These are phyloP conservation scores for Apodemus agrarius DNA, from an alignment of 2,797 vertebrate genomes.

Conservation along the genomic window DNA sequence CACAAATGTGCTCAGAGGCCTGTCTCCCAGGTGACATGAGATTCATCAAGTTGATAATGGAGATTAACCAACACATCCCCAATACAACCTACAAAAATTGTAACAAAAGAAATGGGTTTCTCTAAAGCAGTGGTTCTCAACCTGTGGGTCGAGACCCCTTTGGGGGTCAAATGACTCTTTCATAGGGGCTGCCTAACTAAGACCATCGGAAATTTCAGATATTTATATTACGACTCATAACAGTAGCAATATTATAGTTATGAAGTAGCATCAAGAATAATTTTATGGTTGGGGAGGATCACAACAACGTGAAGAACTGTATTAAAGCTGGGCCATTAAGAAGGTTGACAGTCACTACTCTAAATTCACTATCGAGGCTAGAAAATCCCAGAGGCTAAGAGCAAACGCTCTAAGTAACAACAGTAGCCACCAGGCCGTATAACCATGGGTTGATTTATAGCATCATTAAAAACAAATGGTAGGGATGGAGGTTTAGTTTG, in stretches of 20 bases:
- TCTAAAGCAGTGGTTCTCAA: not conserved
- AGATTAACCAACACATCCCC: not conserved
- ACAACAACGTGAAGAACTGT: not conserved
- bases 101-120: not conserved
- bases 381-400: not conserved
- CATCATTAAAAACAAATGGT: constrained; percentile 26
- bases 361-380: not conserved
- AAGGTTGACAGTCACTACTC: not conserved
- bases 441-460: not conserved
- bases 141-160: not conserved
- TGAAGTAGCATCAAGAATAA: not conserved
- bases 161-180: not conserved
- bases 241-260: not conserved
- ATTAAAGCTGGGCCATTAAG: not conserved
- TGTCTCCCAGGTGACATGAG: not conserved
- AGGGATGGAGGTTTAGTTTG: not conserved
- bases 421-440: not conserved
- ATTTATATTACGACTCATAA: not conserved
- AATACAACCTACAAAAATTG: not conserved
- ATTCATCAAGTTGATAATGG: not conserved
- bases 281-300: not conserved
- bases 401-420: not conserved
- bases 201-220: not conserved
- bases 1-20: not conserved
- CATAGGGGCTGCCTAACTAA: not conserved